Evolutionary conservation across 2,113 vertebrate species (phyloP), one percentile per base, ranked within the genome.

Genomic region (Pyxicephalus adspersus): DNA sequence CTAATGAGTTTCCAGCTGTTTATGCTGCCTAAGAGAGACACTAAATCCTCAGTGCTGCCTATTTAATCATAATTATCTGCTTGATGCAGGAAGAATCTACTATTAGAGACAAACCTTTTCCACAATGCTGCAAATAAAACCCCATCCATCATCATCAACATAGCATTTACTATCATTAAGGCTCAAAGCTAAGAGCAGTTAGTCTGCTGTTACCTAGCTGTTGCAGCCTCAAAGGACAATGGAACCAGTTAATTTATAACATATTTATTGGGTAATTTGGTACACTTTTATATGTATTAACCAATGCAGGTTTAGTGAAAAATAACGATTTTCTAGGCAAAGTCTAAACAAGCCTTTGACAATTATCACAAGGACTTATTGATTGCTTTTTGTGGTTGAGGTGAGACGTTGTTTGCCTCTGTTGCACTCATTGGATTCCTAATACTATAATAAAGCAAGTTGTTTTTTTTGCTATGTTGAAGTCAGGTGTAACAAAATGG

Each of bases 181-280:
- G 28, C 17, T 58, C 15, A 28, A 22, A 15, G n/a, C 25, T 9
- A 61, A 15, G 58, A 61, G 22, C 16, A 25, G 58, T 23, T 4
- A 25, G 7, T 61, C 58, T 9, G 11, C 52, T 57, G 9, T 26
- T 34, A 15, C 19, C 31, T 73, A 73, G 57, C 28, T 16, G 11
- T 28, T 34, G 26, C 4, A 58, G 26, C 70, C 31, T 29, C 52
- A 22, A 58, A 73, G 54, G 70, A 73, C 70, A 34, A 73, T 58
- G 52, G 15, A 23, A 57, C 26, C 70, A 34, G 70, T 73, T 57
- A 28, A 58, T 58, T 26, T 13, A n/a, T 22, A 34, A 73, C 45
- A 73, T 57, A 34, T 58, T 73, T 73, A 73, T 73, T 58, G 52
- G 28, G 55, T 73, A 57, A 73, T 73, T 73, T 73, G n/a, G 11